Conservation (phyloP, 2,888 invertebrate species). For the Hymenopus coronatus region DNA sequence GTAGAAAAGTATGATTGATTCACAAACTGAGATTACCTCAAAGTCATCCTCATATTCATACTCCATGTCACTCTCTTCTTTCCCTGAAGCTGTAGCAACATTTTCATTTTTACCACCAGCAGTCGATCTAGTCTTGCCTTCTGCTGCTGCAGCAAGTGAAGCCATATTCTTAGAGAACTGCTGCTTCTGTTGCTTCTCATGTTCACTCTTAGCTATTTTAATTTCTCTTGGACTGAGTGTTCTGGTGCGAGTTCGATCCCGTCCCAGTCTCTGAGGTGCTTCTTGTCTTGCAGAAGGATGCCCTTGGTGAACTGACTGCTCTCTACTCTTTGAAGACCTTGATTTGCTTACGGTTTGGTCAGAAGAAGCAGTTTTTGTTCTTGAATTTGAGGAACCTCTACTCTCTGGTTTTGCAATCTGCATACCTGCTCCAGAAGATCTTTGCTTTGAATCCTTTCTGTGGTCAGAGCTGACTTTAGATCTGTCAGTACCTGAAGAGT, state of each 20-base stretch:
- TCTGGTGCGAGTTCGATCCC: constrained; percentile 40
- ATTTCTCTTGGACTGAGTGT: constrained; percentile 45
- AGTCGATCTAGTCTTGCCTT: background rate
- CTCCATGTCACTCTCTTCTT: constrained; percentile 36
- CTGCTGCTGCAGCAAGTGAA: background rate
- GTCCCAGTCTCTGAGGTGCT: constrained; percentile 10
- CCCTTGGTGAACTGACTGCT: background rate
- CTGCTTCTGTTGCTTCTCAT: background rate
- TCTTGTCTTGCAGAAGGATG: background rate
- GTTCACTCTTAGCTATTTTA: constrained; percentile 33
- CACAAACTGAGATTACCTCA: constrained; percentile 43
- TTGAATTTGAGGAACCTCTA: background rate
- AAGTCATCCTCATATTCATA: constrained; percentile 50
- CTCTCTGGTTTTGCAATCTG: background rate
- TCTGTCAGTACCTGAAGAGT: background rate
- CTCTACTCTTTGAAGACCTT: background rate
- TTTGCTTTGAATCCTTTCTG: background rate
- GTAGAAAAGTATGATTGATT: background rate
- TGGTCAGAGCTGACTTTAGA: background rate
- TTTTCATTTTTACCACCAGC: background rate
- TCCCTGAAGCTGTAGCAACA: background rate
- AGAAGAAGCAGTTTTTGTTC: background rate
- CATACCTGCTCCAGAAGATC: background rate
- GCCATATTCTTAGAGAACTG: background rate
- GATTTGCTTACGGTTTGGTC: background rate